Conservation (phyloP, 2,888 invertebrate species). For the Elegia similella region DNA sequence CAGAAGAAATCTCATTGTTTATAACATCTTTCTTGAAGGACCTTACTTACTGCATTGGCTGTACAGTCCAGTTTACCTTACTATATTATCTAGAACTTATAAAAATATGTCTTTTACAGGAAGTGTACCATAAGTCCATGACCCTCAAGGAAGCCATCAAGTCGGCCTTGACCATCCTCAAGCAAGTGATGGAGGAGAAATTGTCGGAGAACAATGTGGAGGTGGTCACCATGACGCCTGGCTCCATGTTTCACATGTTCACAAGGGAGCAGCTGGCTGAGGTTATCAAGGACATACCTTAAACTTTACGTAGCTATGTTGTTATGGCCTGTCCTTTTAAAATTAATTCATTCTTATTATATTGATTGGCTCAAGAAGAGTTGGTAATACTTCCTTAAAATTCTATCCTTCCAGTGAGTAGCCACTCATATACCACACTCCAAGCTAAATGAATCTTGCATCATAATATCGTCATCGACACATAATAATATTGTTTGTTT, state of each 20-base stretch:
- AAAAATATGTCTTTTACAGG: conserved; percentile 59
- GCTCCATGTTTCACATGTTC: conserved; percentile 93
- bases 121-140: conserved; percentile 91
- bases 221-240: conserved; percentile 95
- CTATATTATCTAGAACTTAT: background rate
- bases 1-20: too few species aligned
- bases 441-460: too few species aligned
- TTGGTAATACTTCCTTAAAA: too few species aligned
- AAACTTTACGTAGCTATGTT: conserved; percentile 39
- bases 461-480: too few species aligned
- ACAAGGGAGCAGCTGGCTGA: conserved; percentile 94
- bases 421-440: too few species aligned
- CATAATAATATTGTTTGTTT: too few species aligned
- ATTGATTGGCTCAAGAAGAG: too few species aligned
- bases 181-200: conserved; percentile 99
- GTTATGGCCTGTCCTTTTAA: conserved; percentile 23
- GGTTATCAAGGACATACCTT: conserved; percentile 90
- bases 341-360: too few species aligned
- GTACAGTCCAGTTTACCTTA: too few species aligned
- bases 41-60: too few species aligned
- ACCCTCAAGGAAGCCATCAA: conserved; percentile 96
- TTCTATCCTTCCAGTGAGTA: too few species aligned
- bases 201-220: conserved; percentile 98
- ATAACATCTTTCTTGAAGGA: too few species aligned
- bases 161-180: conserved; percentile 94